Evolutionary conservation across 2,113 vertebrate genomes (phyloP), one percentile per base, ranked within the genome.

Genomic region (Thunnus thynnus): DNA sequence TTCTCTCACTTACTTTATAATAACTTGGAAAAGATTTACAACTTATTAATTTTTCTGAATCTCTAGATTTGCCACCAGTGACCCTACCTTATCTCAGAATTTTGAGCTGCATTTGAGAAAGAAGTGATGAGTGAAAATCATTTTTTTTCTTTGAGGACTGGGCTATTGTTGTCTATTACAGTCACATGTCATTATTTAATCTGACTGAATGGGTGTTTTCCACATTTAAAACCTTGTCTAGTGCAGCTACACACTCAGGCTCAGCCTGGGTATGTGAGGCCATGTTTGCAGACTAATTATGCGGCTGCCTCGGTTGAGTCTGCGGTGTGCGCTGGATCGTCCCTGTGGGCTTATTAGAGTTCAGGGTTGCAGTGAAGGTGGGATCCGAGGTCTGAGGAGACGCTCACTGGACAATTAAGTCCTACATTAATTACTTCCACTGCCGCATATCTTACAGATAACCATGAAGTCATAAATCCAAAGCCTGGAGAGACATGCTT

Each of bases 361-460:
- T 89, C 74, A 72, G 81, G 81, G 72, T 80, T 66, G 84, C 2
- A 16, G 66, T 46, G 72, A 90, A 82, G 81, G 78, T 86, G 71
- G 83, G 36, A 63, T 71, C 74, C 32, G 36, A 75, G 68, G 84
- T 86, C 86, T 72, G 57, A 46, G 36, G 81, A 81, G 71, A 87
- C n/a, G 5, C 41, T 41, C 62, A 7, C 74, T 3, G 78, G 78
- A 76, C 91, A 91, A 91, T 92, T 92, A 92, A 32, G 44, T 71
- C 60, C n/a, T 46, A 61, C 80, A 77, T 86, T 89, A 90, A 94
- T 92, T 82, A 91, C 73, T 77, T 90, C 84, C 71, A 74, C 13
- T 11, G 76, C 61, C 30, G 3, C 25, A 71, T 12, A 67, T n/a
- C 58, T 76, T 55, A 55, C 48, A 80, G 30, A 62, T 9, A 75